phyloP scores from a whole-genome alignment of 1,140 invertebrate genomes.

The Armadillidium nasatum region DNA sequence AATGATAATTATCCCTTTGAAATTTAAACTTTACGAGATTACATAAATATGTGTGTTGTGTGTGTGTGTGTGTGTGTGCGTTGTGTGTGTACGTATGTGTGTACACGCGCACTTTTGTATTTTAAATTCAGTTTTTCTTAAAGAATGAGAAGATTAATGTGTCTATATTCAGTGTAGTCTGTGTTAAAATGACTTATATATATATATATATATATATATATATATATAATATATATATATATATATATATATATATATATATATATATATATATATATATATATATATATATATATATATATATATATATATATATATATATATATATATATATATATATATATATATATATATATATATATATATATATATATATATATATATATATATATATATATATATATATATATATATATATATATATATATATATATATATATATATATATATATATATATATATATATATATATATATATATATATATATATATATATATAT shows the following conservation, averaged over 20 bases:
- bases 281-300: conserved; percentile 1
- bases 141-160: too few species aligned
- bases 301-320: conserved; percentile 4
- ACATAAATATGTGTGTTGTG: too few species aligned
- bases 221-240: neutral
- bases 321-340: conserved; percentile 3
- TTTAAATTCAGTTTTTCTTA: too few species aligned
- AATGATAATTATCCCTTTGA: too few species aligned
- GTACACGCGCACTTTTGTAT: too few species aligned
- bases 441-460: neutral
- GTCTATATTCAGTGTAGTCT: too few species aligned
- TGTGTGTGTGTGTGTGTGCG: too few species aligned
- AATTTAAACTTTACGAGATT: too few species aligned
- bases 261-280: conserved; percentile 1
- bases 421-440: conserved; percentile 3
- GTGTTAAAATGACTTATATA: too few species aligned
- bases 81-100: too few species aligned
- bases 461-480: neutral
- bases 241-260: conserved; percentile 5
- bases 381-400: conserved; percentile 7
- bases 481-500: too few species aligned
- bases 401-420: neutral
- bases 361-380: conserved; percentile 6
- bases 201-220: neutral
- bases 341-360: conserved; percentile 9